Percentiles rank a stretch among this genome's conserved stretches.
Conservation (phyloP, 2,797 vertebrate genomes). For the Macropus fuliginosus region DNA sequence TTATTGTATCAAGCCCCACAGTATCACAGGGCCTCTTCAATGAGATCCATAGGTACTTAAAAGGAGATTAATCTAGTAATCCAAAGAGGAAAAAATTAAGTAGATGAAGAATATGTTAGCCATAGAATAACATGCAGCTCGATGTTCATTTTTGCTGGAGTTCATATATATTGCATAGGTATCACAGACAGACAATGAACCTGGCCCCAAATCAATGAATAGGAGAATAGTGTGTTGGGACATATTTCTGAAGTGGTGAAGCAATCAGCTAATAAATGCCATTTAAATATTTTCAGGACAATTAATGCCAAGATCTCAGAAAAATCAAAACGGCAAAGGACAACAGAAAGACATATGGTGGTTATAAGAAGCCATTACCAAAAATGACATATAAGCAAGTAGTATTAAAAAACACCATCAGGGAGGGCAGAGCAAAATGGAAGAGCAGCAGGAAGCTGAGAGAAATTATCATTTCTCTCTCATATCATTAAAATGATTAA, state of each 20-base stretch:
- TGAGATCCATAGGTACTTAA: background rate
- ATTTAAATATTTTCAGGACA: background rate
- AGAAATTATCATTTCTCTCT: too few relatives aligned
- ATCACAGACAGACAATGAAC: background rate
- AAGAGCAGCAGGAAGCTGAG: background rate
- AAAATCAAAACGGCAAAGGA: background rate
- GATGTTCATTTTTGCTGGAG: background rate
- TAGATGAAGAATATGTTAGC: background rate
- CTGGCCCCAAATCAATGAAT: background rate
- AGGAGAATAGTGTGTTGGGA: background rate
- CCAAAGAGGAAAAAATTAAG: too few relatives aligned
- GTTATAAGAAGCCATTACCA: background rate
- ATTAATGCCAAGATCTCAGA: background rate
- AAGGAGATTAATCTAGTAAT: background rate
- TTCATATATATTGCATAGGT: background rate
- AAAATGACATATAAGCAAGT: background rate
- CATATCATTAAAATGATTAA: too few relatives aligned
- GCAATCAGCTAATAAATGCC: too few relatives aligned
- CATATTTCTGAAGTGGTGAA: too few relatives aligned
- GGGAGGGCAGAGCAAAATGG: background rate
- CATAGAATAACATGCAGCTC: background rate
- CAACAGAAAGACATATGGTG: background rate
- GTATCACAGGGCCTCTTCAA: background rate
- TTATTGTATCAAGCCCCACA: background rate
- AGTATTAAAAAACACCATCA: background rate